Percentiles rank a stretch among this genome's conserved stretches.
Conservation (phyloP, 2,888 invertebrate species). For the Frankliniella intonsa region DNA sequence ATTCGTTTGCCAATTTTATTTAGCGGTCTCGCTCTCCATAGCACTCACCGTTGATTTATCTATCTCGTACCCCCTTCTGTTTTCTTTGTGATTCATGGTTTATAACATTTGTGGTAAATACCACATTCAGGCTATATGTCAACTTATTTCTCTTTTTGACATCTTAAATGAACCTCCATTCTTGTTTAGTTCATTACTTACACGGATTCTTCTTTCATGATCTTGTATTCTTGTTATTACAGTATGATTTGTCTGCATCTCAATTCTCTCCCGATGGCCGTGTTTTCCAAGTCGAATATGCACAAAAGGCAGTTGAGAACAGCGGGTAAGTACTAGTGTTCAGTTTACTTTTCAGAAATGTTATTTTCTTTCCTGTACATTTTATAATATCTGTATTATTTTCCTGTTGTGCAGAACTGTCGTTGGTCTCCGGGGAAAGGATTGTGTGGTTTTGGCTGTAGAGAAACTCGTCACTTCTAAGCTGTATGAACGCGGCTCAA, state of each 20-base stretch:
- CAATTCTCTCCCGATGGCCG: slow-evolving; percentile 99
- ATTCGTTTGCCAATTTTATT: not conserved
- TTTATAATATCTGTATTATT: slow-evolving; percentile 29
- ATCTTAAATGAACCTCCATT: not conserved
- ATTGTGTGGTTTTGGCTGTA: slow-evolving; percentile 95
- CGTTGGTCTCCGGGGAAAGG: slow-evolving; percentile 88
- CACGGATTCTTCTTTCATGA: not conserved
- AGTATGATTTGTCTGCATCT: slow-evolving; percentile 99
- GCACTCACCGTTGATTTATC: too few relatives aligned
- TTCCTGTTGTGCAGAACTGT: slow-evolving; percentile 62
- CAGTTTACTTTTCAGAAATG: not conserved
- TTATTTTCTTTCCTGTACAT: not conserved
- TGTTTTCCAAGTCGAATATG: slow-evolving; percentile 99
- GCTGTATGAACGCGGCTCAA: slow-evolving; percentile 86
- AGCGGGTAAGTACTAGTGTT: slow-evolving; percentile 62
- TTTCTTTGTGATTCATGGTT: too few relatives aligned
- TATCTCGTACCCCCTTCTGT: too few relatives aligned
- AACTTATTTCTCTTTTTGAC: too few relatives aligned
- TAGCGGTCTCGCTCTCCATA: too few relatives aligned
- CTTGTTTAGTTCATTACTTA: not conserved
- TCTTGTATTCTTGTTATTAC: slow-evolving; percentile 43
- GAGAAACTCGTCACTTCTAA: slow-evolving; percentile 95
- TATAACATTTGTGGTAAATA: too few relatives aligned
- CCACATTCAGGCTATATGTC: too few relatives aligned
- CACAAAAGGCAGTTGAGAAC: slow-evolving; percentile 97